Base-by-base conservation (phyloP, 1,140 invertebrate genomes). In the Lordiphosa clarofinis region DNA sequence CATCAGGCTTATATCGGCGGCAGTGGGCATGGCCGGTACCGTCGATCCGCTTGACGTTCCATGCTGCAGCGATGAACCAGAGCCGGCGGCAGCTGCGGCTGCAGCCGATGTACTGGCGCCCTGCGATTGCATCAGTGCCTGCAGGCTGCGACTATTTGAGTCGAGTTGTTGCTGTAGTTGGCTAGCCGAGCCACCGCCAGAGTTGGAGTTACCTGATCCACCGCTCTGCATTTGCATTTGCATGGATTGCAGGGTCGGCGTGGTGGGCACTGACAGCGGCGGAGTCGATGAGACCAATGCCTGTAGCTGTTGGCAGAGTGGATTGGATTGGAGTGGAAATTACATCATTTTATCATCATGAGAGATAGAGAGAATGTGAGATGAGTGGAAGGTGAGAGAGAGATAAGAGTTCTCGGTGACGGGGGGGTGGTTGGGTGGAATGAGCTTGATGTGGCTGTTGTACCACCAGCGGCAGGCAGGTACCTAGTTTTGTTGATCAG, bases 261-360 rank as follows among this genome's bases (percentile, higher is more conserved):
- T 87, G 28, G 86, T 88, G 40, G 86, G 87, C 38, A 89, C 86
- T 49, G 87, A 87, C 11, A 88, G 52, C 19, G 87, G 79, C 19
- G 87, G 88, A 46, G 87, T 88, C 56, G 87, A 88, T 38, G 87
- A 88, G 49, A 89, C 88, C 79, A 89, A 57, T 55, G 88, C 88
- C 81, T 89, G 88, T 59, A 89, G 74, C 88, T 89, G 76, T 79
- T 62, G 53, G 50, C 48, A 56, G 53, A 52, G 65, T 44, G 33
- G 33, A 42, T 38, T 37, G 58, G 58, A 48, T 54, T 69, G 53
- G 56, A 49, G 50, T 57, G 74, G 66, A 43, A 72, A 47, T 39
- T 59, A 39, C 37, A 31, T 75, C 52, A 61, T 46, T 52, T 52
- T 54, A 57, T 53, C 52, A 42, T 40, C 52, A 56, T 58, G 52